Conservation (phyloP, 2,113 vertebrate genomes). For the Argyrosomus japonicus region DNA sequence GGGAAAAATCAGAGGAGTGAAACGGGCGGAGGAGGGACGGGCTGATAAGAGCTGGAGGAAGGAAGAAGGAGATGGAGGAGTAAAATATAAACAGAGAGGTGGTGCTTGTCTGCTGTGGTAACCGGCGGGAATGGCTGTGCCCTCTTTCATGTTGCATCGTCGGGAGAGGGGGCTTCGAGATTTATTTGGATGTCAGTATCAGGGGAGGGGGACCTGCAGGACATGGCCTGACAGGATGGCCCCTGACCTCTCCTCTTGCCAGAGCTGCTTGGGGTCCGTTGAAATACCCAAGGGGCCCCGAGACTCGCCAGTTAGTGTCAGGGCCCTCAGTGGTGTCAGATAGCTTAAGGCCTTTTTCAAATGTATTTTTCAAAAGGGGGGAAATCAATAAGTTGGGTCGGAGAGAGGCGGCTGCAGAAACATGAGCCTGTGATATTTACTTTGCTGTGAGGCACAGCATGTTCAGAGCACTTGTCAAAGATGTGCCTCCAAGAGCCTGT, state of each 20-base stretch:
- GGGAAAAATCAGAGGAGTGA: constrained; percentile 43
- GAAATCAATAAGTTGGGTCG: constrained; percentile 81
- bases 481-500: constrained; percentile 43
- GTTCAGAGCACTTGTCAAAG: constrained; percentile 70
- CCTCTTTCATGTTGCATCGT: constrained; percentile 66
- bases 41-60: constrained; percentile 67
- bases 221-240: constrained; percentile 75
- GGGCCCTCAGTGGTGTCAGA: constrained; percentile 77
- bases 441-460: constrained; percentile 70
- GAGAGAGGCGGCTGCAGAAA: constrained; percentile 71
- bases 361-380: constrained; percentile 82
- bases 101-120: constrained; percentile 50
- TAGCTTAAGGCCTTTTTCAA: constrained; percentile 78
- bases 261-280: constrained; percentile 66
- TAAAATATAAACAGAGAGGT: constrained; percentile 50
- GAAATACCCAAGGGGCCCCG: constrained; percentile 62
- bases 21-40: constrained; percentile 40
- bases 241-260: constrained; percentile 71
- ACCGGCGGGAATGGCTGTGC: constrained; percentile 64
- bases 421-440: constrained; percentile 76
- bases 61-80: constrained; percentile 50
- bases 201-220: constrained; percentile 71
- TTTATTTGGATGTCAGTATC: constrained; percentile 66
- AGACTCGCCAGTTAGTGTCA: constrained; percentile 60
- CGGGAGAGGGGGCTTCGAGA: constrained; percentile 46